Percentiles rank a stretch among this genome's conserved stretches.
Evolutionary conservation across 1,140 invertebrate species (phyloP).

Genomic region (Drosophila baimaii): DNA sequence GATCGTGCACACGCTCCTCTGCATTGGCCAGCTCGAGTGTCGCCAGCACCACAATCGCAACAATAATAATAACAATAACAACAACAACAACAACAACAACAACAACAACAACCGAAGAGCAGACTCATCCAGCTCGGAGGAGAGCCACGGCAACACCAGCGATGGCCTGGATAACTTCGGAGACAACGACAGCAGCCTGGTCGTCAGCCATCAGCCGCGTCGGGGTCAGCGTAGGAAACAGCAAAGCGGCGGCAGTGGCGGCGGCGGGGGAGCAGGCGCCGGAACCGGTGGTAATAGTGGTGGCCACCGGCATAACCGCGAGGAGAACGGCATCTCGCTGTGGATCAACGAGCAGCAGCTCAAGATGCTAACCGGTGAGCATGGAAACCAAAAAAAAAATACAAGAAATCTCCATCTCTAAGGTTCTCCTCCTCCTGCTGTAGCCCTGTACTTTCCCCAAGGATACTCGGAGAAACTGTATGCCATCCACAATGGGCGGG

Average conservation of each 20-base stretch:
- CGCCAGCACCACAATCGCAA: conserved; percentile 72
- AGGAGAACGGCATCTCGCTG: conserved; percentile 88
- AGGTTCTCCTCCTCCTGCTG: not conserved
- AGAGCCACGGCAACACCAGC: conserved; percentile 57
- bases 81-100: too few relatives aligned
- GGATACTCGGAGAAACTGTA: conserved; percentile 91
- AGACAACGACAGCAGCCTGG: conserved; percentile 52
- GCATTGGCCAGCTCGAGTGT: conserved; percentile 69
- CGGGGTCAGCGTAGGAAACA: conserved; percentile 59
- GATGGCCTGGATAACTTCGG: conserved; percentile 48
- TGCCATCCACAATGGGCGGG: conserved; percentile 93
- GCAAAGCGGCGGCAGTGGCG: conserved; percentile 21
- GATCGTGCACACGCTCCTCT: conserved; percentile 68
- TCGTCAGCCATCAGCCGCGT: conserved; percentile 39
- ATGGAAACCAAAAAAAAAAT: too few relatives aligned
- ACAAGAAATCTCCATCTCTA: too few relatives aligned
- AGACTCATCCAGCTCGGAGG: conserved; percentile 62
- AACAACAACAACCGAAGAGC: conserved; percentile 55
- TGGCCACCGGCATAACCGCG: conserved; percentile 61
- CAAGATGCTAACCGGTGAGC: conserved; percentile 93
- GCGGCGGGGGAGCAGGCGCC: not conserved
- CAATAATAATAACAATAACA: conserved; percentile 58
- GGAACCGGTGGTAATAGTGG: conserved; percentile 18
- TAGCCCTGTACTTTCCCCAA: conserved; percentile 77
- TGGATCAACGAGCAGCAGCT: conserved; percentile 96